Evolutionary conservation across 1,140 invertebrate genomes (phyloP).

Genomic region (Drosophila takahashii): DNA sequence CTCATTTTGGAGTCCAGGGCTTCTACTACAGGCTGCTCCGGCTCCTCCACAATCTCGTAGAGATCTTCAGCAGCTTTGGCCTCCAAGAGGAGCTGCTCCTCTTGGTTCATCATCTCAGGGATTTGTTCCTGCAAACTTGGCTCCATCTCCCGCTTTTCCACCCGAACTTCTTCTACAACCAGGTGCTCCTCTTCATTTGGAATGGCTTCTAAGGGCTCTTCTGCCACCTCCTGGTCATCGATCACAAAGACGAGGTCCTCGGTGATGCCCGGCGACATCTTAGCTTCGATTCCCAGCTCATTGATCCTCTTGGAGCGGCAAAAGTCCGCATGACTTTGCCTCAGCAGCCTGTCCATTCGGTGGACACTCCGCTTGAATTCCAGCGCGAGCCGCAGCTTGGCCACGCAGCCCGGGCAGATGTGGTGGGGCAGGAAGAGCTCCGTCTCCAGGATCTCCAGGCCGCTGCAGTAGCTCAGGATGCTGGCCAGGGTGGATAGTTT

Average conservation of each 20-base stretch:
- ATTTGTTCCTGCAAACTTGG: too few species aligned
- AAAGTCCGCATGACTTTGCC: constrained; percentile 23
- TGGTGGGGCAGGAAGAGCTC: constrained; percentile 56
- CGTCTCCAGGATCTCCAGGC: constrained; percentile 42
- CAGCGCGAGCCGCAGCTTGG: constrained; percentile 10
- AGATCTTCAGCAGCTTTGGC: neutral
- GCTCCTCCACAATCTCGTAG: neutral
- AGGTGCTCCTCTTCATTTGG: neutral
- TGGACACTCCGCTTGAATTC: constrained; percentile 40
- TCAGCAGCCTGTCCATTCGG: constrained; percentile 30
- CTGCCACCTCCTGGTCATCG: constrained; percentile 16
- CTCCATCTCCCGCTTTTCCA: neutral
- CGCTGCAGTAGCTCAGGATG: constrained; percentile 52
- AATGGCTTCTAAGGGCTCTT: neutral
- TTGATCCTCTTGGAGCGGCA: neutral
- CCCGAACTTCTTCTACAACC: neutral
- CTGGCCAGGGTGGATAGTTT: constrained; percentile 52
- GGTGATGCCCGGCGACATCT: neutral
- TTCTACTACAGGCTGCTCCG: neutral
- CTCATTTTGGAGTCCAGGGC: neutral
- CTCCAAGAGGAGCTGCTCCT: neutral
- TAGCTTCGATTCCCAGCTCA: too few species aligned
- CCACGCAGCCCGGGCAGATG: constrained; percentile 47
- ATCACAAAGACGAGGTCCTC: constrained; percentile 38
- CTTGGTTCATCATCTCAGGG: neutral